Evolutionary conservation across 1,140 invertebrate species (phyloP), one percentile per base, ranked within the genome.

Genomic region (Dolichoris vasculosae): DNA sequence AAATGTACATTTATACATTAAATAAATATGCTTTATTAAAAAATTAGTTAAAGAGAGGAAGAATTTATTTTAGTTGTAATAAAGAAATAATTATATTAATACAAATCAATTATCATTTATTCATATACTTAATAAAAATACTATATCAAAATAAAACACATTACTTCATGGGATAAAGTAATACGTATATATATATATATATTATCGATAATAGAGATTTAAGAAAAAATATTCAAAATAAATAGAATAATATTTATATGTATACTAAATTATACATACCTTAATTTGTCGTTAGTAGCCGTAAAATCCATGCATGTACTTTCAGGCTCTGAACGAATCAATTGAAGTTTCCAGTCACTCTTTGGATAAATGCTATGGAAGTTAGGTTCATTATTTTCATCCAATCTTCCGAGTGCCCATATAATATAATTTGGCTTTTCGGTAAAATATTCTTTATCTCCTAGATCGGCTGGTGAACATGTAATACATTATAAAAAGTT

Each of bases 331-430:
- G 94, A 95, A 20, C 95, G 93, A 77, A 94, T 95, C 43, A 98
- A 94, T 77, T 97, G 94, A 11, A 98, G 91, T 85, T 94, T 93
- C 0, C 96, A 91, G 90, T 96, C 94, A 32, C 94, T 93, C 89
- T 96, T 96, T 23, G 96, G 96, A 93, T 97, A 98, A 78, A 96
- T 89, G 79, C 97, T 95, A 90, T 99, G 98, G 90, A 97, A 98
- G 80, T 95, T 95, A 0, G 97, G 98, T 89, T 97, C 96, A 67
- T 96, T 95, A 81, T 95, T 96, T 26, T 95, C 93, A 90, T 98
- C 97, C 76, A 98, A 91, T 85, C 95, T 94, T 20, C 98, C 98
- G 32, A 98, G 92, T 0, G 97, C 97, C 97, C 97, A 99, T 11
- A 98, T 94, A 26, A 97, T 94, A 88, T 95, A 97, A 40, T 95